Evolutionary conservation across 2,797 vertebrate genomes (phyloP).

Genomic region (Amphiprion clarkii): DNA sequence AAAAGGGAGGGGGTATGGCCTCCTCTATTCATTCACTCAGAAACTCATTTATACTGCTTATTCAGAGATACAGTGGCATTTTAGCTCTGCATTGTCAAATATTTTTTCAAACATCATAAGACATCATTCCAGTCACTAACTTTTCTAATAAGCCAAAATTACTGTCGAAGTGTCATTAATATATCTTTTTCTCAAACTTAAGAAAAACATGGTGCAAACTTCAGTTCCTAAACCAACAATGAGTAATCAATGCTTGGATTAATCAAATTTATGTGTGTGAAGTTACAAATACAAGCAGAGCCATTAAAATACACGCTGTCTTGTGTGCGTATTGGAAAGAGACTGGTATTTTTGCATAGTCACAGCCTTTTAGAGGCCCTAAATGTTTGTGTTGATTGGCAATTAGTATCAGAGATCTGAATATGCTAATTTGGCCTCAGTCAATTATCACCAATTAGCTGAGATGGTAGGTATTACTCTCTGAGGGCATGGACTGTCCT

Average conservation of each 20-base stretch:
- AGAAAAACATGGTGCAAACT: not conserved
- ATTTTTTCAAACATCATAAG: not conserved
- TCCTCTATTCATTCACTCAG: constrained; percentile 66
- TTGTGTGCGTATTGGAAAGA: constrained; percentile 5
- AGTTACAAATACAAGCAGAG: not conserved
- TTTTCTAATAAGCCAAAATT: not conserved
- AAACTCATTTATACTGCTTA: constrained; percentile 68
- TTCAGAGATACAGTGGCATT: constrained; percentile 56
- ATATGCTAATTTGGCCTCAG: constrained; percentile 83
- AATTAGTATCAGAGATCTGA: constrained; percentile 82
- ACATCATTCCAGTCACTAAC: not conserved
- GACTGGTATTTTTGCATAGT: constrained; percentile 62
- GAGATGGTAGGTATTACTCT: constrained; percentile 76
- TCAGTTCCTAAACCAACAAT: not conserved
- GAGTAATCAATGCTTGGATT: not conserved
- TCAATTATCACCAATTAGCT: constrained; percentile 85
- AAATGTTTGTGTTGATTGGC: constrained; percentile 84
- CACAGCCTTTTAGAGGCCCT: constrained; percentile 68
- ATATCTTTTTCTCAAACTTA: not conserved
- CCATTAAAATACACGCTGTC: not conserved
- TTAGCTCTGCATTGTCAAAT: constrained; percentile 18
- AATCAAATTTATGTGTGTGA: not conserved
- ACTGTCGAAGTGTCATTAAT: not conserved
- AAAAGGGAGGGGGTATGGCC: constrained; percentile 53
- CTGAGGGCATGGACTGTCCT: constrained; percentile 75